Evolutionary conservation across 2,113 vertebrate species (phyloP).

Genomic region (Pandion haliaetus): DNA sequence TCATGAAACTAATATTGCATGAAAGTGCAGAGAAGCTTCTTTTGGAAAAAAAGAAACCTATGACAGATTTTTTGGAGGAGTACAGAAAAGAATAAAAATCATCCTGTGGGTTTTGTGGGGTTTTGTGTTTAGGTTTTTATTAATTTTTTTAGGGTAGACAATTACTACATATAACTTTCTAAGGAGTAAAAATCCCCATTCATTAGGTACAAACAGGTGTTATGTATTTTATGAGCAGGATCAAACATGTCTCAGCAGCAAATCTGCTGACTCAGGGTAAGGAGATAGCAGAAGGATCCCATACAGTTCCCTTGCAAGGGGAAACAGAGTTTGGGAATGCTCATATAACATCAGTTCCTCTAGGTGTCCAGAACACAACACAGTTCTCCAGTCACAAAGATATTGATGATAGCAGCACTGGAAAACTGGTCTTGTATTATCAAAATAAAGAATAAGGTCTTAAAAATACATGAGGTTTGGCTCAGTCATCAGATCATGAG

Average conservation of each 20-base stretch:
- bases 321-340: not conserved
- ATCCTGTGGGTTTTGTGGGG: not conserved
- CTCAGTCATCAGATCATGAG: not conserved
- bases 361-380: not conserved
- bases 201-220: not conserved
- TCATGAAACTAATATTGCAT: not conserved
- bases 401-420: not conserved
- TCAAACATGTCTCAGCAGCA: not conserved
- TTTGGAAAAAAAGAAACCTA: not conserved
- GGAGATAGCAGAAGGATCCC: not conserved
- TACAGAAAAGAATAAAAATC: not conserved
- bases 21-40: not conserved
- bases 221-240: not conserved
- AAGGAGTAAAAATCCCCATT: not conserved
- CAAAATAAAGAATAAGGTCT: not conserved
- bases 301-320: not conserved
- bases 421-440: not conserved
- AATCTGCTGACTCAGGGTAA: not conserved
- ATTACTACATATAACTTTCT: rapidly evolving
- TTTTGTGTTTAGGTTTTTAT: not conserved
- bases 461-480: not conserved
- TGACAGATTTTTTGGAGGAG: not conserved
- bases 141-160: not conserved
- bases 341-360: not conserved
- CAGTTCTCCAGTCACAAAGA: not conserved